phyloP scores from a whole-genome alignment of 1,140 invertebrate species.

The Anastrepha obliqua region DNA sequence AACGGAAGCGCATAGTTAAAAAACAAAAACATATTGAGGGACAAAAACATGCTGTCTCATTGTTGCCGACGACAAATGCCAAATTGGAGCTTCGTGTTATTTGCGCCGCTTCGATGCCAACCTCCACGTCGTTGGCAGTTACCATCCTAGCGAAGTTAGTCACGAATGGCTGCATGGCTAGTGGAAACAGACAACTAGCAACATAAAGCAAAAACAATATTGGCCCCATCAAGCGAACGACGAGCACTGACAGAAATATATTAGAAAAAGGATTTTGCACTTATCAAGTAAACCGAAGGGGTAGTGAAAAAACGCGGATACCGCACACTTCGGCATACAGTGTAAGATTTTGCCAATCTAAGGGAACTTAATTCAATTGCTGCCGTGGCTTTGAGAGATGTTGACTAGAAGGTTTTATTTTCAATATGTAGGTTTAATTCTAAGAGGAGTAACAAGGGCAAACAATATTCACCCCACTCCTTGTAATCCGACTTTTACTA shows the following conservation, averaged over 20 bases:
- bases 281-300: not conserved
- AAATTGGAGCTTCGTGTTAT: conserved; percentile 40
- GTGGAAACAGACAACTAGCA: conserved; percentile 2
- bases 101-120: not conserved
- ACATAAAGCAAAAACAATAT: conserved; percentile 3
- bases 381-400: too few species aligned
- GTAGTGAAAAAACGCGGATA: not conserved
- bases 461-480: too few species aligned
- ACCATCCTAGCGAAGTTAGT: conserved; percentile 25
- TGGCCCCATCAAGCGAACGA: not conserved
- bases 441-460: too few species aligned
- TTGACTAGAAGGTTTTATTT: too few species aligned
- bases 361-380: too few species aligned
- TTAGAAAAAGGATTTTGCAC: conserved; percentile 12
- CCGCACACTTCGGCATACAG: too few species aligned
- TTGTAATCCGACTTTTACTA: too few species aligned
- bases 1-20: conserved; percentile 43
- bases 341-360: too few species aligned
- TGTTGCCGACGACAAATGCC: conserved; percentile 38
- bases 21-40: not conserved
- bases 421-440: too few species aligned
- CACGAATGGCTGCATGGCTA: conserved; percentile 6
- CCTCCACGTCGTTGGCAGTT: conserved; percentile 25
- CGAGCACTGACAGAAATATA: not conserved
- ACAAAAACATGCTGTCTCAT: conserved; percentile 17